Conservation (phyloP, 2,888 invertebrate genomes). For the Thereva nobilitata region DNA sequence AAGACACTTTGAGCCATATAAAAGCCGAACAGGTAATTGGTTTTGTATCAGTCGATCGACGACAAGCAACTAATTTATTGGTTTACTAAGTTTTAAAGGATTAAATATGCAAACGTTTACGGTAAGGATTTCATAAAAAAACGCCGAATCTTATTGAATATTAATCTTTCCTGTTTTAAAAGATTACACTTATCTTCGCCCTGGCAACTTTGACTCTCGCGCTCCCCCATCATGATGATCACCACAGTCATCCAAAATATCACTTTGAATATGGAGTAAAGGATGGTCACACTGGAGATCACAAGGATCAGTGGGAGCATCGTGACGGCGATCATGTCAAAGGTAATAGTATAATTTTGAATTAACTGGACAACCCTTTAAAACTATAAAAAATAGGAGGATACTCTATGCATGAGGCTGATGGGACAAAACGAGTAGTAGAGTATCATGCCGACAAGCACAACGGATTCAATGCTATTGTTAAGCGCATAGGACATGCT, state of each 20-base stretch:
- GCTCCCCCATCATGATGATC: slow-evolving; percentile 49
- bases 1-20: too few relatives aligned
- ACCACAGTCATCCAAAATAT: slow-evolving; percentile 51
- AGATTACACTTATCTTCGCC: too few relatives aligned
- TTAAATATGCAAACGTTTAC: too few relatives aligned
- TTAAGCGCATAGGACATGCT: slow-evolving; percentile 58
- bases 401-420: slow-evolving; percentile 60
- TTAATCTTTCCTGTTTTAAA: too few relatives aligned
- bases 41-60: slow-evolving; percentile 3
- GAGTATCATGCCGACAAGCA: slow-evolving; percentile 60
- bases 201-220: too few relatives aligned
- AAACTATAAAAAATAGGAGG: slow-evolving; percentile 44
- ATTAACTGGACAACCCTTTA: neutral
- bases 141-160: too few relatives aligned
- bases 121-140: too few relatives aligned
- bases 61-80: neutral
- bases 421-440: slow-evolving; percentile 60
- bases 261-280: slow-evolving; percentile 53
- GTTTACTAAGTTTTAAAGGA: too few relatives aligned
- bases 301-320: slow-evolving; percentile 54
- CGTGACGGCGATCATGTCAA: slow-evolving; percentile 58
- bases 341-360: slow-evolving; percentile 3
- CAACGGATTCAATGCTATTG: slow-evolving; percentile 60
- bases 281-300: slow-evolving; percentile 53
- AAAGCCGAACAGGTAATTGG: neutral